Evolutionary conservation across 2,797 vertebrate species (phyloP).

Genomic region (Microhierax caerulescens): DNA sequence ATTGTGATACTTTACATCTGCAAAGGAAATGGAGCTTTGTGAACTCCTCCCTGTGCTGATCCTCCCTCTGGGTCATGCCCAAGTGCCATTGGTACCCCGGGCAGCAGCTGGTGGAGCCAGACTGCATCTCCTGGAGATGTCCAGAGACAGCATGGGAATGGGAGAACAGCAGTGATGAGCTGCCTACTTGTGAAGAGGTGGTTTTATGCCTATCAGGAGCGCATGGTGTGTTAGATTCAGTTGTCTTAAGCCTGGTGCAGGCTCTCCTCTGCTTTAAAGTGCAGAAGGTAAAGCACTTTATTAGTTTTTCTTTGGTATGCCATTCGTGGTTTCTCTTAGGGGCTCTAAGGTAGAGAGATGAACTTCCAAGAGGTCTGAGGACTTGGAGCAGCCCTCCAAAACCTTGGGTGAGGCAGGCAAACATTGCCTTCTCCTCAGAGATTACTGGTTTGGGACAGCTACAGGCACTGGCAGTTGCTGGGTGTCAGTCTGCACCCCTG

Average conservation of each 20-base stretch:
- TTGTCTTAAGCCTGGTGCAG: background rate
- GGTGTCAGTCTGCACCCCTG: background rate
- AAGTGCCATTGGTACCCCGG: background rate
- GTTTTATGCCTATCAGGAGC: background rate
- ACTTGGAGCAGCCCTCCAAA: background rate
- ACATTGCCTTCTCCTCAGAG: background rate
- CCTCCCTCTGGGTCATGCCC: fast-evolving
- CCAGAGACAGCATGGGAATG: fast-evolving
- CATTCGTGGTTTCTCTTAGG: fast-evolving
- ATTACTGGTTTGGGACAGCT: background rate
- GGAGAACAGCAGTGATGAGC: fast-evolving
- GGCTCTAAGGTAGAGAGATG: background rate
- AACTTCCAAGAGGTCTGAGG: background rate
- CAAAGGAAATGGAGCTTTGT: background rate
- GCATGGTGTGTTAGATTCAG: background rate
- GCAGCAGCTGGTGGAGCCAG: background rate
- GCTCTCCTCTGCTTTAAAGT: background rate
- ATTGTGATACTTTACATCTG: background rate
- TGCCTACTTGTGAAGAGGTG: background rate
- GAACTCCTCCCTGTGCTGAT: background rate
- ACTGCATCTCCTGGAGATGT: fast-evolving
- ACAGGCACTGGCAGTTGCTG: background rate
- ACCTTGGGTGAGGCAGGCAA: background rate
- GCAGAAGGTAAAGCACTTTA: background rate
- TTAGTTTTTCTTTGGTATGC: background rate